Evolutionary conservation across 2,888 invertebrate species (phyloP), one percentile per base, ranked within the genome.

Genomic region (Conchocele bisecta): DNA sequence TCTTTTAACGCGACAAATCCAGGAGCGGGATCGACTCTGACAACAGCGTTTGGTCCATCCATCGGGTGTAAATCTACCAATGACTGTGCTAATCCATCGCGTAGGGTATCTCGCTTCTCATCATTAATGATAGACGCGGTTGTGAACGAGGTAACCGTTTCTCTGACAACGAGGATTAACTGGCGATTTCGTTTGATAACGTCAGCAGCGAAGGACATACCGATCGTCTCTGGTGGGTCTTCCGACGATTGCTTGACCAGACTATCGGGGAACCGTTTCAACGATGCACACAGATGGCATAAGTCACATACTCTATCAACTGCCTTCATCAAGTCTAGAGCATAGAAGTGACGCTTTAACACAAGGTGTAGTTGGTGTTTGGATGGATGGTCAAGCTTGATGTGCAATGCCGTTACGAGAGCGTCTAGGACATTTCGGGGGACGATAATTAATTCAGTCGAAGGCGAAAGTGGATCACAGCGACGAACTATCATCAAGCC

Each of bases 21-120:
- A 11, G 81, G 74, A 9, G 82, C 83, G 17, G 75, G 71, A 54
- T 84, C 80, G 11, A 70, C 71, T 15, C 80, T 73, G 7, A 82
- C 53, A 26, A 75, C 66, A n/a, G 75, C 69, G 31, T n/a, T 26
- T 3, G 79, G 73, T 11, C 75, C 80, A 53, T 71, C 73, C 17
- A 81, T 39, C 5, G 79, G 76, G 13, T 24, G 59, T 13, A 75
- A 9, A 42, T 66, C 64, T 11, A 58, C 22, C 50, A 67, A 66
- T 26, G 72, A 51, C 15, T 39, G 39, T 41, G 69, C 37, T 1
- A 79, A 33, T 1, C 59, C 69, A 26, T 73, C 57, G 2, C 64
- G 42, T 29, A 83, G 26, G 15, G 74, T 60, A 11, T 54, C 58
- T 15, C 48, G 42, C 7, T 56, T 28, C 41, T 81, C 77, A 28